A percentile compares a stretch with the other conserved stretches of the same genome.
Evolutionary conservation across 2,888 invertebrate species (phyloP).

Genomic region (Buathra laborator): DNA sequence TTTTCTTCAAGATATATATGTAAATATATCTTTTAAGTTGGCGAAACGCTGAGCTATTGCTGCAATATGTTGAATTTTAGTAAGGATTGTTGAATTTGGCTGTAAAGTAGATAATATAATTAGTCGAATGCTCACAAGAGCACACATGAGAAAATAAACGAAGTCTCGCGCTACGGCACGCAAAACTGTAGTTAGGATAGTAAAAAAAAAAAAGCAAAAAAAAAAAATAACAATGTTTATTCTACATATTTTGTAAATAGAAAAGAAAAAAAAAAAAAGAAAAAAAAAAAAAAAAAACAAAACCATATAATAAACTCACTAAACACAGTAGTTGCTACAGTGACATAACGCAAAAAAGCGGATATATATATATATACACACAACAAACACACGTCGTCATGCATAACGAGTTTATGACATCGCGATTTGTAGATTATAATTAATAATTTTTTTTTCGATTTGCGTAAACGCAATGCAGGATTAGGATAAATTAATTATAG

Average conservation of each 20-base stretch:
- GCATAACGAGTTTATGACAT: slow-evolving; percentile 32
- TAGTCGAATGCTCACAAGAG: slow-evolving; percentile 69
- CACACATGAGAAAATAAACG: slow-evolving; percentile 72
- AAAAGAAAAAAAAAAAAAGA: slow-evolving; percentile 56
- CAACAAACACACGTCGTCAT: slow-evolving; percentile 44
- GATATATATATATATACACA: slow-evolving; percentile 65
- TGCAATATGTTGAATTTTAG: slow-evolving; percentile 79
- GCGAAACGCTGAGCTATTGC: slow-evolving; percentile 51
- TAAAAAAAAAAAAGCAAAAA: slow-evolving; percentile 69
- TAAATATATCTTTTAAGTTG: slow-evolving; percentile 38
- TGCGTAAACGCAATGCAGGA: slow-evolving; percentile 77
- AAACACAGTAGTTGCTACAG: slow-evolving; percentile 64
- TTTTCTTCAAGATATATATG: slow-evolving; percentile 14
- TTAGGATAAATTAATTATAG: slow-evolving; percentile 77
- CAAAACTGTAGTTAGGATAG: slow-evolving; percentile 82
- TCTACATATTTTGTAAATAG: slow-evolving; percentile 83
- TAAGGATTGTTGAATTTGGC: slow-evolving; percentile 84
- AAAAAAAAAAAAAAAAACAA: slow-evolving; percentile 62
- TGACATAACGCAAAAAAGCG: slow-evolving; percentile 54
- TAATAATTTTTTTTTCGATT: slow-evolving; percentile 69
- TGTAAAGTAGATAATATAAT: slow-evolving; percentile 82
- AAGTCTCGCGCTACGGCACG: slow-evolving; percentile 81
- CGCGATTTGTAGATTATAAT: slow-evolving; percentile 68
- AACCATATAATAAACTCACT: slow-evolving; percentile 70
- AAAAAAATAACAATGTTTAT: slow-evolving; percentile 76